Evolutionary conservation across 2,888 invertebrate species (phyloP).

Genomic region (Sphaeridia pumilis): DNA sequence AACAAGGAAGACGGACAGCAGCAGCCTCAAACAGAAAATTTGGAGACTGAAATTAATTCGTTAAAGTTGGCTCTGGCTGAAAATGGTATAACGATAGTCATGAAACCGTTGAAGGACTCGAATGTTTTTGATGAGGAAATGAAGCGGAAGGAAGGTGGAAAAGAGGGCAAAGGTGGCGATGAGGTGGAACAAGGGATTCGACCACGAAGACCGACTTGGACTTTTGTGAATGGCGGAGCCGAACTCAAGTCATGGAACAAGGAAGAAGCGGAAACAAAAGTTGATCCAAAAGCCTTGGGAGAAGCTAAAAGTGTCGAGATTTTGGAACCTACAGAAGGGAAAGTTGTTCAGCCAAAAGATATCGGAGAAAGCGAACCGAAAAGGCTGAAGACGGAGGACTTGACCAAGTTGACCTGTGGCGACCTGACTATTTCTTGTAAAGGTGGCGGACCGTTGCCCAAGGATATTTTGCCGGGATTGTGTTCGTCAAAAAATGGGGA

Average conservation of each 20-base stretch:
- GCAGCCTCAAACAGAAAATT: too few relatives aligned
- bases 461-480: not conserved
- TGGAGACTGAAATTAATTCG: not conserved
- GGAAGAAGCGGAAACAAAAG: too few relatives aligned
- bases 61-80: not conserved
- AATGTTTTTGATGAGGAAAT: not conserved
- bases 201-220: not conserved
- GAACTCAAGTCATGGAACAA: too few relatives aligned
- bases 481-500: not conserved
- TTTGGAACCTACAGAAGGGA: too few relatives aligned
- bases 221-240: not conserved
- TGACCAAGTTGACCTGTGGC: not conserved
- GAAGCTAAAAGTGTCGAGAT: too few relatives aligned
- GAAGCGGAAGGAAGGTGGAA: not conserved
- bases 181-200: too few relatives aligned
- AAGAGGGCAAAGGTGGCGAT: too few relatives aligned
- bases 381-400: not conserved
- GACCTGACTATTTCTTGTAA: not conserved
- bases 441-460: not conserved
- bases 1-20: too few relatives aligned
- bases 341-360: too few relatives aligned
- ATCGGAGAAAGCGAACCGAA: not conserved
- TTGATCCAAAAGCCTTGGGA: too few relatives aligned
- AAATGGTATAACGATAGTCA: not conserved
- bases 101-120: not conserved